Evolutionary conservation across 2,113 vertebrate species (phyloP).

Genomic region (Speoplatyrhinus poulsoni): DNA sequence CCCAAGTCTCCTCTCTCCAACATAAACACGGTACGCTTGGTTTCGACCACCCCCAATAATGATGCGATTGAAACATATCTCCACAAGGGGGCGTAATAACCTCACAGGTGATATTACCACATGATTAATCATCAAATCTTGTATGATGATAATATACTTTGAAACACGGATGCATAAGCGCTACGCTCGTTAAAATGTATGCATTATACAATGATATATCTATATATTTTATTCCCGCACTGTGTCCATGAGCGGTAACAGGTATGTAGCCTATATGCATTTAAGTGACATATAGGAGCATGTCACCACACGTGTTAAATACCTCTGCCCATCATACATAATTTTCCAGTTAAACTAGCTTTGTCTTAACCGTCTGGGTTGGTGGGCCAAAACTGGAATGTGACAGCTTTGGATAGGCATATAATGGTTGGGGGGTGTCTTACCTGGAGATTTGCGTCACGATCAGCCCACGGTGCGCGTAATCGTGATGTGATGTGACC

Average conservation of each 20-base stretch:
- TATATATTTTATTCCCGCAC: too few species aligned
- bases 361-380: conserved; percentile 9
- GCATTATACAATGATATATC: too few species aligned
- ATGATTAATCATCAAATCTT: too few species aligned
- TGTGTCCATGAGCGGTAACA: not conserved
- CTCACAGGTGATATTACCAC: too few species aligned
- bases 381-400: conserved; percentile 33
- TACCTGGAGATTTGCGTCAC: conserved; percentile 21
- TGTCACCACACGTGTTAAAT: not conserved
- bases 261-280: not conserved
- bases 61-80: too few species aligned
- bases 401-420: conserved; percentile 18
- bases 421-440: conserved; percentile 8
- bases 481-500: conserved; percentile 10
- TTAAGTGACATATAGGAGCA: not conserved
- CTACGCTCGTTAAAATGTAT: too few species aligned
- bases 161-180: too few species aligned
- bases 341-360: conserved; percentile 56
- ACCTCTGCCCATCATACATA: conserved; percentile 29
- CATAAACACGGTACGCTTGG: too few species aligned
- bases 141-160: too few species aligned
- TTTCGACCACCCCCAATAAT: too few species aligned
- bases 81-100: too few species aligned
- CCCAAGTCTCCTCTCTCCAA: too few species aligned
- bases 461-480: conserved; percentile 4